Evolutionary conservation across 2,888 invertebrate species (phyloP).

Genomic region (Hirtodrosophila alboralis): DNA sequence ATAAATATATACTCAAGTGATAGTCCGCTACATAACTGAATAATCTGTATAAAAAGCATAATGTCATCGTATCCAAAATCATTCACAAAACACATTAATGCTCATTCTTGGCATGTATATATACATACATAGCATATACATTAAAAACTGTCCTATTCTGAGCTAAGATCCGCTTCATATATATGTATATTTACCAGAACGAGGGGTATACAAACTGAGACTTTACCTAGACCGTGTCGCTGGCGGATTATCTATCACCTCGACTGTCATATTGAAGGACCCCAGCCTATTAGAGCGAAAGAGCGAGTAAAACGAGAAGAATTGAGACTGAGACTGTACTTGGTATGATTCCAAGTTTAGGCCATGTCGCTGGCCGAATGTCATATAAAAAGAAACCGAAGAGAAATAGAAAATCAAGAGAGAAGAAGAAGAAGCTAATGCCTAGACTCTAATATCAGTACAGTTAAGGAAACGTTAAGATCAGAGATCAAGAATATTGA

Average conservation of each 20-base stretch:
- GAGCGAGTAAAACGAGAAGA: neutral
- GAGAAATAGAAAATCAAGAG: neutral
- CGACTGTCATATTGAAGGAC: too few relatives aligned
- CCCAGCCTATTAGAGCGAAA: neutral
- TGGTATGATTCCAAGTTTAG: too few relatives aligned
- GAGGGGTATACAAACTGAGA: neutral
- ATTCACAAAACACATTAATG: slow-evolving; percentile 10
- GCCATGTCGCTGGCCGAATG: too few relatives aligned
- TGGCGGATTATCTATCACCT: neutral
- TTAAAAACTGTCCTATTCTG: neutral
- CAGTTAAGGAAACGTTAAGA: too few relatives aligned
- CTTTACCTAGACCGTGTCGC: slow-evolving; percentile 23
- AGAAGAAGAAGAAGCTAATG: neutral
- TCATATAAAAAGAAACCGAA: too few relatives aligned
- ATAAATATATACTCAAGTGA: too few relatives aligned
- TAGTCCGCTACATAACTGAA: slow-evolving; percentile 20
- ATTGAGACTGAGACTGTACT: neutral
- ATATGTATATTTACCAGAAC: too few relatives aligned
- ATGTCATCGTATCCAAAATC: slow-evolving; percentile 37
- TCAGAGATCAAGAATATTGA: too few relatives aligned
- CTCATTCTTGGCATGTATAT: slow-evolving; percentile 20
- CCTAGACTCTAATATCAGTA: too few relatives aligned
- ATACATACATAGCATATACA: slow-evolving; percentile 10
- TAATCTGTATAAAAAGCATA: slow-evolving; percentile 3
- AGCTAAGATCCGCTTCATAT: neutral